Conservation (phyloP, 2,113 vertebrate species). For the Nipponia nippon region DNA sequence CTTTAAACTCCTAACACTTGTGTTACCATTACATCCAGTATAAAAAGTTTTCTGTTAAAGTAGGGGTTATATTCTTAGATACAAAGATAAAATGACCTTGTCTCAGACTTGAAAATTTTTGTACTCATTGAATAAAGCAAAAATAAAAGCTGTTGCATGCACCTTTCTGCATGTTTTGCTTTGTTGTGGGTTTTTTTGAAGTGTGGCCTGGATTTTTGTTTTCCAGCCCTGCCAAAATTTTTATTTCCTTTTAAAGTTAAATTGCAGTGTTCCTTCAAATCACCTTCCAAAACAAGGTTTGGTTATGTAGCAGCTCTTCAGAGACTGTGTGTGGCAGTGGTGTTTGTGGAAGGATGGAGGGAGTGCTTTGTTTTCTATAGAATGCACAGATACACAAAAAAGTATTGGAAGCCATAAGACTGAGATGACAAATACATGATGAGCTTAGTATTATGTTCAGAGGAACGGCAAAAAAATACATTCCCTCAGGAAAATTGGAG, state of each 20-base stretch:
- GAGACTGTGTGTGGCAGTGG: neutral
- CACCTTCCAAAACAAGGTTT: neutral
- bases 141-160: slow-evolving; percentile 13
- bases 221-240: slow-evolving; percentile 8
- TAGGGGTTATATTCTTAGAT: slow-evolving; percentile 33
- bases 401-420: neutral
- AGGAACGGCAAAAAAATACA: neutral
- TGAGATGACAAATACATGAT: neutral
- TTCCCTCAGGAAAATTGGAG: slow-evolving; percentile 18
- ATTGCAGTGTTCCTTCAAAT: neutral
- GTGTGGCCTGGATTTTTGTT: slow-evolving; percentile 35
- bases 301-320: neutral
- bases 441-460: neutral
- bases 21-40: neutral
- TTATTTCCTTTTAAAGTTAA: slow-evolving; percentile 23
- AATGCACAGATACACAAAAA: neutral
- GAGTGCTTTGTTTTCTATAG: neutral
- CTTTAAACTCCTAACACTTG: neutral
- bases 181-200: slow-evolving; percentile 35
- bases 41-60: neutral
- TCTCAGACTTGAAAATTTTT: neutral
- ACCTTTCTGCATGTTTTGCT: slow-evolving; percentile 16
- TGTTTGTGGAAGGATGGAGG: neutral
- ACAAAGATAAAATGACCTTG: neutral
- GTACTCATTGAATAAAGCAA: slow-evolving; percentile 38